A percentile compares a stretch with the other conserved stretches of the same genome.
Evolutionary conservation across 1,140 invertebrate species (phyloP).

Genomic region (Eulimnadia texana): DNA sequence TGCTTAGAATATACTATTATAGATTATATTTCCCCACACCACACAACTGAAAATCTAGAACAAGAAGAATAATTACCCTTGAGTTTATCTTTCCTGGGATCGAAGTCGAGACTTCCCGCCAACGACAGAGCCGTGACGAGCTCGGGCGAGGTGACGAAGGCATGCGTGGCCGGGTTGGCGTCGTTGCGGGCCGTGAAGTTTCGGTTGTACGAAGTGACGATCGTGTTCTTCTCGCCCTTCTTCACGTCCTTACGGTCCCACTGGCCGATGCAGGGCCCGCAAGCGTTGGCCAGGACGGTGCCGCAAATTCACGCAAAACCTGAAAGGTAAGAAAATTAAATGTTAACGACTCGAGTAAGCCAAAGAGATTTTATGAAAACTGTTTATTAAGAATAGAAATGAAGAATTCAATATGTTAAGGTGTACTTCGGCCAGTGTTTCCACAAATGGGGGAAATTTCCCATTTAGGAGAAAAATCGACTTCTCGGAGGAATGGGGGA

Average conservation of each 20-base stretch:
- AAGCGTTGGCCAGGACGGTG: conserved; percentile 90
- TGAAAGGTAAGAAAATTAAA: conserved; percentile 23
- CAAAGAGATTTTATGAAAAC: background rate
- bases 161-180: conserved; percentile 96
- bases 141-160: conserved; percentile 98
- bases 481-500: no score
- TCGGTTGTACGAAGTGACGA: conserved; percentile 97
- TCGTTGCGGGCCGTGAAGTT: conserved; percentile 98
- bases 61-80: conserved; percentile 1
- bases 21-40: no score
- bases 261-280: conserved; percentile 98
- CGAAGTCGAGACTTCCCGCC: conserved; percentile 85
- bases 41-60: no score
- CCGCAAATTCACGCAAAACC: conserved; percentile 56
- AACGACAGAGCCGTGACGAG: conserved; percentile 91
- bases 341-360: conserved; percentile 2
- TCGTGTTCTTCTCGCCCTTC: conserved; percentile 99
- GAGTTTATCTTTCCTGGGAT: conserved; percentile 74
- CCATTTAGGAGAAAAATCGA: no score
- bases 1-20: no score
- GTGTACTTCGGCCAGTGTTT: no score
- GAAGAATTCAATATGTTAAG: no score
- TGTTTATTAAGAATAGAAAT: no score
- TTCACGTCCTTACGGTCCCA: conserved; percentile 96
- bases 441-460: no score